Evolutionary conservation across 1,140 invertebrate genomes (phyloP).

Genomic region (Bombus pyrosoma): DNA sequence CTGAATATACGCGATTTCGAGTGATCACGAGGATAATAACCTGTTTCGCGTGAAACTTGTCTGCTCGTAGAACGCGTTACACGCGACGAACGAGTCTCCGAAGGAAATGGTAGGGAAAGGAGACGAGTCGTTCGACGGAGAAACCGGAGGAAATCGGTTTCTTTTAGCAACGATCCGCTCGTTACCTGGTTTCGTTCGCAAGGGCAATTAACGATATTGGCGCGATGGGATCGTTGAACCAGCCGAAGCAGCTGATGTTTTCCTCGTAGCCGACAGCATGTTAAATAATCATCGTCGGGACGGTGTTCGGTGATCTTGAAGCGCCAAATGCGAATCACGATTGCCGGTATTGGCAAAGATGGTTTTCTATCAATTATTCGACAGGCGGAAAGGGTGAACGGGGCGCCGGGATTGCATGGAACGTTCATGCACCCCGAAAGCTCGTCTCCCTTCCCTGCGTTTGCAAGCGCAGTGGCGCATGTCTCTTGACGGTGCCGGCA

Average conservation of each 20-base stretch:
- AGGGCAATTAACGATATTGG: constrained; percentile 44
- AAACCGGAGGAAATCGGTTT: constrained; percentile 24
- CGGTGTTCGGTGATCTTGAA: background rate
- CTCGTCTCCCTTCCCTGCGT: constrained; percentile 35
- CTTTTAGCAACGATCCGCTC: constrained; percentile 28
- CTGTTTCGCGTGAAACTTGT: fast-evolving
- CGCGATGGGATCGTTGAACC: constrained; percentile 42
- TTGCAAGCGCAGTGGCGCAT: constrained; percentile 55
- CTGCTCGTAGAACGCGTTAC: too few species aligned
- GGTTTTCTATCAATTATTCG: constrained; percentile 20
- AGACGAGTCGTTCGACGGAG: background rate
- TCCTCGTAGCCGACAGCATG: background rate
- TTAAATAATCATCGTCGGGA: background rate
- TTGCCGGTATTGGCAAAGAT: background rate
- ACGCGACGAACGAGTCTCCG: fast-evolving
- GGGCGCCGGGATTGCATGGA: constrained; percentile 32
- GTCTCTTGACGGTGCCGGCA: constrained; percentile 59
- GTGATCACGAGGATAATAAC: fast-evolving
- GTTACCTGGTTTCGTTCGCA: constrained; percentile 54
- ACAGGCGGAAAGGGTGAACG: background rate
- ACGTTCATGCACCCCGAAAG: constrained; percentile 61
- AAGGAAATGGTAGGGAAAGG: too few species aligned
- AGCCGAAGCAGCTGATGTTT: too few species aligned
- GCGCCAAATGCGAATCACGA: background rate
- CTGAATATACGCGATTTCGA: too few species aligned